Conservation (phyloP, 2,797 vertebrate genomes). For the Sebastes flavidus region DNA sequence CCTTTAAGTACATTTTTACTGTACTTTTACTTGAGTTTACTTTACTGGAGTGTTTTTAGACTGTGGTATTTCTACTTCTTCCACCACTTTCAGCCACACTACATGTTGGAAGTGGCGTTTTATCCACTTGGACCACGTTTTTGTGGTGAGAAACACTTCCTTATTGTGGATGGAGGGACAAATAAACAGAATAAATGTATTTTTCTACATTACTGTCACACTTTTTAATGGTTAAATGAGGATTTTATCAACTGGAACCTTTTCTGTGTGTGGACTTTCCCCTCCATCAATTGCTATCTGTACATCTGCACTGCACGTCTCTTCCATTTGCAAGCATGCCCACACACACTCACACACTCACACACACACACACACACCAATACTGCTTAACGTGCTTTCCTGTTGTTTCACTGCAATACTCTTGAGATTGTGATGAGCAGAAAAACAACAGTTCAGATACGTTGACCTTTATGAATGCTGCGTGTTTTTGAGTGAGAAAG, state of each 20-base stretch:
- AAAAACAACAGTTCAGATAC: neutral
- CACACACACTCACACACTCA: neutral
- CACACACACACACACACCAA: neutral
- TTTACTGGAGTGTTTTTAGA: neutral
- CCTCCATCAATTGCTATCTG: neutral
- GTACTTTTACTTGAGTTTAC: neutral
- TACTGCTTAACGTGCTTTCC: slow-evolving; percentile 39
- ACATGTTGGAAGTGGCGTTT: neutral
- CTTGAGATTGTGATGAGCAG: slow-evolving; percentile 33
- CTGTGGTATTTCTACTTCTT: neutral
- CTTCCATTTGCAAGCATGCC: slow-evolving; percentile 35
- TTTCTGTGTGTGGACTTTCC: slow-evolving; percentile 30
- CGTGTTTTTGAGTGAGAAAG: neutral
- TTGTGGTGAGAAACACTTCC: neutral
- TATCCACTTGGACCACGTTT: neutral
- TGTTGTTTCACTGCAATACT: slow-evolving; percentile 53
- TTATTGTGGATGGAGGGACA: too few relatives aligned
- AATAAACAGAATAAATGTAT: neutral
- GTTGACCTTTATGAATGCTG: neutral
- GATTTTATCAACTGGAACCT: neutral
- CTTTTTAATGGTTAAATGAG: neutral
- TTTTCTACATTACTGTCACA: neutral
- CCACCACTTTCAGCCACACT: neutral
- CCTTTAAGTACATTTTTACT: neutral
- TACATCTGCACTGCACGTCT: neutral